Evolutionary conservation across 2,797 vertebrate genomes (phyloP).

Genomic region (Poeciliopsis presidionis): DNA sequence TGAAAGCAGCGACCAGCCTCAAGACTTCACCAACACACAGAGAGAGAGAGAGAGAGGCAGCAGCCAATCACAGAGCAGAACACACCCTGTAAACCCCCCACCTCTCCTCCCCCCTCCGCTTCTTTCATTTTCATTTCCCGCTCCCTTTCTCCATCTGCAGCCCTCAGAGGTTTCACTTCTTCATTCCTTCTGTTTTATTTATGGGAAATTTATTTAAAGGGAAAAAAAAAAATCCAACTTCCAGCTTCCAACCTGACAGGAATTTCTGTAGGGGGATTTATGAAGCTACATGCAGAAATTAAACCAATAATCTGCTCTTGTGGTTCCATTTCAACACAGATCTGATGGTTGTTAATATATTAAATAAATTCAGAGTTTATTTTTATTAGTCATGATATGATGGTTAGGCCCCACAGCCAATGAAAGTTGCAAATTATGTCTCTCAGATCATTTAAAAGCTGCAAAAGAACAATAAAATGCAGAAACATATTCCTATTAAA

Average conservation of each 20-base stretch:
- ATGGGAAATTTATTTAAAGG: background rate
- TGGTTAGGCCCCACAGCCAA: background rate
- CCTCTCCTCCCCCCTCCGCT: no score
- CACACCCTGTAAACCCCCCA: background rate
- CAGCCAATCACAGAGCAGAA: constrained; percentile 71
- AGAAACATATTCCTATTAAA: background rate
- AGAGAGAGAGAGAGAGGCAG: constrained; percentile 13
- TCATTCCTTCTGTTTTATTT: background rate
- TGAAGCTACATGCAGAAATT: background rate
- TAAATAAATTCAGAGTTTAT: background rate
- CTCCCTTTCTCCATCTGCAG: constrained; percentile 6
- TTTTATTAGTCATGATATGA: background rate
- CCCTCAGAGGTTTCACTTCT: constrained; percentile 10
- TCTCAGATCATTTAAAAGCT: background rate
- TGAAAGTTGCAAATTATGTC: background rate
- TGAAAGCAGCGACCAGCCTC: constrained; percentile 13
- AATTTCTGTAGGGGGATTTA: background rate
- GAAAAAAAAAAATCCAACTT: background rate
- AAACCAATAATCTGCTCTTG: background rate
- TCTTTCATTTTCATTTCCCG: constrained; percentile 43
- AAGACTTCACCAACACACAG: constrained; percentile 10
- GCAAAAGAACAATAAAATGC: background rate
- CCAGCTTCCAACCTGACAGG: background rate
- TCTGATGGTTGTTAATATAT: background rate
- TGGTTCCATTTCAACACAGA: background rate